A percentile compares a stretch with the other conserved stretches of the same genome.
These are phyloP conservation scores for Chelonus insularis DNA, from an alignment of 1,140 invertebrate species.

Conservation along the genomic window DNA sequence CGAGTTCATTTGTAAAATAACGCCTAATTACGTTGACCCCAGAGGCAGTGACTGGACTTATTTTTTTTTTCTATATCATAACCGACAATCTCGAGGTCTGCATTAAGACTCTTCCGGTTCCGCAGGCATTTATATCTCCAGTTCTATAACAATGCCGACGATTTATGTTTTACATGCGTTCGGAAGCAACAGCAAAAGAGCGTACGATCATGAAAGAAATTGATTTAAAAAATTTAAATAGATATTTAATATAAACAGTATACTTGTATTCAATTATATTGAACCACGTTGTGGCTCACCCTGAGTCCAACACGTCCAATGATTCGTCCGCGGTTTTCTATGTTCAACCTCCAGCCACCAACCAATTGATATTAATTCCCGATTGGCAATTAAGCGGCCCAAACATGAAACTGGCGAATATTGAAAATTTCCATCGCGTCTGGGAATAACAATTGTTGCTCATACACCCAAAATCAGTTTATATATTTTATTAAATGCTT, in stretches of 20 bases:
- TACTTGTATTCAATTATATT: constrained; percentile 16
- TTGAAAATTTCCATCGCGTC: constrained; percentile 31
- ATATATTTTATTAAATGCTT: constrained; percentile 12
- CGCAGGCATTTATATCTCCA: neutral
- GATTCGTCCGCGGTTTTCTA: constrained; percentile 20
- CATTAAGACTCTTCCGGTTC: constrained; percentile 23
- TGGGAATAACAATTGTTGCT: constrained; percentile 34
- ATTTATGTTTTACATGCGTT: neutral
- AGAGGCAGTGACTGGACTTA: constrained; percentile 15
- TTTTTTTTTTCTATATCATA: constrained; percentile 17
- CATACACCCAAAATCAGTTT: constrained; percentile 11
- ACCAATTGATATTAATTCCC: constrained; percentile 39
- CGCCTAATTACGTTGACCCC: constrained; percentile 18
- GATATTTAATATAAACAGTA: neutral
- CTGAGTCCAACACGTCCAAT: constrained; percentile 10
- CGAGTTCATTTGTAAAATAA: constrained; percentile 7
- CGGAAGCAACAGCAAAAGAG: constrained; percentile 8
- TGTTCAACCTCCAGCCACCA: neutral
- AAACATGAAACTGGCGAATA: constrained; percentile 17
- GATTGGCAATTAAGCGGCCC: constrained; percentile 40
- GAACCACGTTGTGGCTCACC: neutral
- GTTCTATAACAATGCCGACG: too few species aligned
- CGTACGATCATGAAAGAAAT: neutral
- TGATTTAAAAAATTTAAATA: neutral
- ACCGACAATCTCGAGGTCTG: constrained; percentile 21